Percentiles rank a stretch among this genome's conserved stretches.
Evolutionary conservation across 2,113 vertebrate genomes (phyloP).

Genomic region (Urocitellus parryii): DNA sequence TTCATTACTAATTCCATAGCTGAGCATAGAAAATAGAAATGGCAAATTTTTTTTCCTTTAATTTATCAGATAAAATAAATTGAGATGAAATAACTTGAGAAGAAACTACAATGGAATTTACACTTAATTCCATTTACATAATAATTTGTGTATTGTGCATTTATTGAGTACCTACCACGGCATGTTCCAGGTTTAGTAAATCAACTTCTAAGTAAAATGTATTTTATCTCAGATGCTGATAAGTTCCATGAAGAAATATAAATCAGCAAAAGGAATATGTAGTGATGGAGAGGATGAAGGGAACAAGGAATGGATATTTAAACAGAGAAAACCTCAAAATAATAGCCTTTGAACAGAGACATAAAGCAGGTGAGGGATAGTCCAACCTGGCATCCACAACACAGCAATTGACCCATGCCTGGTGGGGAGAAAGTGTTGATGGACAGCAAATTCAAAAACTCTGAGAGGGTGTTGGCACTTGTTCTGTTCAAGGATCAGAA

Average conservation of each 20-base stretch:
- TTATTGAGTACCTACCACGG: background rate
- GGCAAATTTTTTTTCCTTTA: background rate
- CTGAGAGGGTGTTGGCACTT: background rate
- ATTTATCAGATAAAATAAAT: background rate
- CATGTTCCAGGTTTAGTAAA: background rate
- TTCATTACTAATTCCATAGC: background rate
- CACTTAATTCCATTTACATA: background rate
- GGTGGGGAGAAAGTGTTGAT: rapidly evolving
- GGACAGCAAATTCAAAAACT: background rate
- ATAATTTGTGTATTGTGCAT: background rate
- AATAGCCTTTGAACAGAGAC: background rate
- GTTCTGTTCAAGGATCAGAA: background rate
- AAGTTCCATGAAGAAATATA: background rate
- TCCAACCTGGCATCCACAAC: background rate
- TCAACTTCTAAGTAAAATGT: background rate
- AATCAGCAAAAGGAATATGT: background rate
- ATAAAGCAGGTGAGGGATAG: background rate
- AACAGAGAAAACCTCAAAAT: background rate
- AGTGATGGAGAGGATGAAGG: background rate
- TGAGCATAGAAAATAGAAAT: background rate
- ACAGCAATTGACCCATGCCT: too few species aligned
- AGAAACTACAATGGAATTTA: background rate
- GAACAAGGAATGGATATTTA: background rate
- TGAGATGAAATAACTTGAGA: background rate
- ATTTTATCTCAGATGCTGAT: background rate